Percentiles rank a stretch among this genome's conserved stretches.
These are phyloP conservation scores for Psittacula cyanocephala DNA, from an alignment of 2,113 vertebrate genomes.

Conservation along the genomic window DNA sequence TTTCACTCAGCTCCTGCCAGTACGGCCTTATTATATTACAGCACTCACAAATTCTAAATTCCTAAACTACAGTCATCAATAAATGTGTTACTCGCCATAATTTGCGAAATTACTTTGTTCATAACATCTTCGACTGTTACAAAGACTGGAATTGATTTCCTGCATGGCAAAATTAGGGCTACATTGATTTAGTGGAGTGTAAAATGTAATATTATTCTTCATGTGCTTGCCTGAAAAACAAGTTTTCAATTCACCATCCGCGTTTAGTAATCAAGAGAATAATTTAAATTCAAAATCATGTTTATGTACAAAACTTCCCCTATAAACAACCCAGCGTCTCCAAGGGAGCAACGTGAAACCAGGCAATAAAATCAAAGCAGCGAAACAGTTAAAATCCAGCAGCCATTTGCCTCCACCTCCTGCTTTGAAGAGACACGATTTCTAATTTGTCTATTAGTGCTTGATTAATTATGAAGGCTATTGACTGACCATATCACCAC, in stretches of 20 bases:
- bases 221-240: conserved; percentile 77
- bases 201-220: conserved; percentile 80
- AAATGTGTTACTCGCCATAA: conserved; percentile 80
- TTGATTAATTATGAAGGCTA: conserved; percentile 72
- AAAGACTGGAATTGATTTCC: conserved; percentile 82
- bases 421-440: conserved; percentile 50
- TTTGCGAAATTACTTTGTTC: conserved; percentile 84
- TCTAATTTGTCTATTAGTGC: conserved; percentile 66
- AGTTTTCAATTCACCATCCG: conserved; percentile 68
- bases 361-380: neutral
- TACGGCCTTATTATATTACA: conserved; percentile 71
- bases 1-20: conserved; percentile 72
- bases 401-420: conserved; percentile 51
- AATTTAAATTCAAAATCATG: conserved; percentile 65
- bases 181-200: conserved; percentile 79
- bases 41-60: conserved; percentile 74
- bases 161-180: conserved; percentile 75
- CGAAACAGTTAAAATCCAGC: conserved; percentile 65
- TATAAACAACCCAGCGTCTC: neutral
- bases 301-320: conserved; percentile 21
- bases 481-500: conserved; percentile 66
- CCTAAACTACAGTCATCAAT: conserved; percentile 81
- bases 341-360: neutral
- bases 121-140: conserved; percentile 79
- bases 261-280: conserved; percentile 66